Conservation (phyloP, 92 coral and sea anemone genomes). For the Zoanthus gigantus region DNA sequence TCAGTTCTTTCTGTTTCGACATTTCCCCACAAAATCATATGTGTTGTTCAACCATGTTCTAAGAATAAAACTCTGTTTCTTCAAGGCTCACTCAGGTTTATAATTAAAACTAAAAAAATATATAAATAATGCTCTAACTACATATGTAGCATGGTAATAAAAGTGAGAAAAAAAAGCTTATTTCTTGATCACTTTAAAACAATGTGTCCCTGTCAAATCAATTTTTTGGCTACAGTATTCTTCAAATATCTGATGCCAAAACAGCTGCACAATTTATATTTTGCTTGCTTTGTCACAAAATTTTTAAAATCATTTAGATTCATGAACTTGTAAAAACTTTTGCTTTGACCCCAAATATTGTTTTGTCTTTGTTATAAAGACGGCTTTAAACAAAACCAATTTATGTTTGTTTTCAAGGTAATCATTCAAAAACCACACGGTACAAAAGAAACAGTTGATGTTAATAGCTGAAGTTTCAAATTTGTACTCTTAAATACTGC, state of each 20-base stretch:
- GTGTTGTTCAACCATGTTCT: no score
- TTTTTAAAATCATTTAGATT: neutral
- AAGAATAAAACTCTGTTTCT: neutral
- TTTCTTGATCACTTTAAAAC: slow-evolving; percentile 21
- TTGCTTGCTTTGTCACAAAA: neutral
- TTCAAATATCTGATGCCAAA: neutral
- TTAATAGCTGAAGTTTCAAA: neutral
- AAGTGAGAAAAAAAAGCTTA: neutral
- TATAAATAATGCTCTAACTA: slow-evolving; percentile 23
- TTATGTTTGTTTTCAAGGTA: neutral
- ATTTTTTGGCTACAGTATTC: neutral
- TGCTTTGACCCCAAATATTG: slow-evolving; percentile 6
- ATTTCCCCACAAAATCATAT: neutral
- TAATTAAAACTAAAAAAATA: neutral
- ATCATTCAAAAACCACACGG: neutral
- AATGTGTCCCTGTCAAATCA: neutral
- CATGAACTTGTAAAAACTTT: neutral
- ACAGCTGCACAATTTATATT: slow-evolving; percentile 4
- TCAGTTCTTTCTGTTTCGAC: neutral
- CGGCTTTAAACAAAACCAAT: neutral
- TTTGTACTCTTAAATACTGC: no score
- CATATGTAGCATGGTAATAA: neutral
- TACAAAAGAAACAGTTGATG: neutral
- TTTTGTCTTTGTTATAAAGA: neutral
- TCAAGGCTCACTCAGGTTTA: neutral